A percentile compares a stretch with the other conserved stretches of the same genome.
Evolutionary conservation across 2,797 vertebrate genomes (phyloP).

Genomic region (Momotus momota): DNA sequence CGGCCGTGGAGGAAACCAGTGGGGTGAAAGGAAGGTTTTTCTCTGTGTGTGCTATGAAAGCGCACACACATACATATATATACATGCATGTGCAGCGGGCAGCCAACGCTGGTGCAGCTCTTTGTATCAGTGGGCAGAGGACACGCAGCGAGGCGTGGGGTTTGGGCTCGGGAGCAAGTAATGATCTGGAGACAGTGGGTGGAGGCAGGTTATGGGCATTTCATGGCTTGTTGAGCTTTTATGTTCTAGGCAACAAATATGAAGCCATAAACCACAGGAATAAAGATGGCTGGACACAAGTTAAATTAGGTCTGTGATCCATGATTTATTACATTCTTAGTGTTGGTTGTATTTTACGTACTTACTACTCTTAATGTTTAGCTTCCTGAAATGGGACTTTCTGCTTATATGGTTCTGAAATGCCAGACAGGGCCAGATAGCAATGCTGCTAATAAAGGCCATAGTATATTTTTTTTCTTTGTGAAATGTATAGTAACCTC

Average conservation of each 20-base stretch:
- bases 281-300: background rate
- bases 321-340: background rate
- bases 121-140: background rate
- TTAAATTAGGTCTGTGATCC: background rate
- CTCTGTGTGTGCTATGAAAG: too few species aligned
- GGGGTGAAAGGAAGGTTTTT: background rate
- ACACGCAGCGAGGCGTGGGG: fast-evolving
- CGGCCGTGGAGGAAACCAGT: background rate
- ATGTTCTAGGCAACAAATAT: background rate
- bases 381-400: background rate
- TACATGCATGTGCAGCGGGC: too few species aligned
- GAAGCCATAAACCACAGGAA: background rate
- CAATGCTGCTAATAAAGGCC: background rate
- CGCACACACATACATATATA: too few species aligned
- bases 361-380: background rate
- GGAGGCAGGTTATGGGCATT: background rate
- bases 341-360: background rate
- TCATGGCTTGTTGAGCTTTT: background rate
- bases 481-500: background rate
- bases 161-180: background rate
- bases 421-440: background rate
- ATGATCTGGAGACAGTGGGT: background rate
- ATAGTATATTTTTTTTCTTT: background rate
- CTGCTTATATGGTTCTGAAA: background rate
- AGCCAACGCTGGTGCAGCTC: background rate